Percentiles rank a stretch among this genome's conserved stretches.
Evolutionary conservation across 2,113 vertebrate genomes (phyloP).

Genomic region (Mystacornis crossleyi): DNA sequence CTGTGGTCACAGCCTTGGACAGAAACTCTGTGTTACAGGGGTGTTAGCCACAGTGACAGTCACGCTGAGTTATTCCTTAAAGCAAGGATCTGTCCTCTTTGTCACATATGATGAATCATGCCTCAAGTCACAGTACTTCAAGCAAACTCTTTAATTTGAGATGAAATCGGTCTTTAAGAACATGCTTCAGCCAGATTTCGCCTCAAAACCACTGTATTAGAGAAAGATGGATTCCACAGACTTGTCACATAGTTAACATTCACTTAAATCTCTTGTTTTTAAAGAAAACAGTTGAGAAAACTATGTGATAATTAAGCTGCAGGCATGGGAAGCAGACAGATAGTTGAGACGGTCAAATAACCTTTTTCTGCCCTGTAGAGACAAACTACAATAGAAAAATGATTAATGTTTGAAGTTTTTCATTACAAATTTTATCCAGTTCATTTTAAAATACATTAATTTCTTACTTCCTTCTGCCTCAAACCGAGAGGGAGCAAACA

Average conservation of each 20-base stretch:
- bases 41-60: constrained; percentile 5
- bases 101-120: not conserved
- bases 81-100: not conserved
- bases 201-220: constrained; percentile 2
- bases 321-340: not conserved
- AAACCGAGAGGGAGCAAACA: fast-evolving
- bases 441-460: not conserved
- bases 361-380: not conserved
- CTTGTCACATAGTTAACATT: constrained; percentile 16
- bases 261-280: constrained; percentile 35
- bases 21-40: not conserved
- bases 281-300: constrained; percentile 42
- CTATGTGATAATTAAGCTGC: constrained; percentile 29
- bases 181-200: not conserved
- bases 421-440: not conserved
- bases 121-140: not conserved
- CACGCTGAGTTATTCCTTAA: not conserved
- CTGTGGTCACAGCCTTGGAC: not conserved
- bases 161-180: not conserved
- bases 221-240: not conserved
- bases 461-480: not conserved
- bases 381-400: not conserved
- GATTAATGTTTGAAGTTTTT: not conserved
- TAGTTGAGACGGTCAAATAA: not conserved
- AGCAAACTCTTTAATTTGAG: not conserved